These are phyloP conservation scores for Gallinago stenura DNA, from an alignment of 2,797 vertebrate species.

Conservation along the genomic window DNA sequence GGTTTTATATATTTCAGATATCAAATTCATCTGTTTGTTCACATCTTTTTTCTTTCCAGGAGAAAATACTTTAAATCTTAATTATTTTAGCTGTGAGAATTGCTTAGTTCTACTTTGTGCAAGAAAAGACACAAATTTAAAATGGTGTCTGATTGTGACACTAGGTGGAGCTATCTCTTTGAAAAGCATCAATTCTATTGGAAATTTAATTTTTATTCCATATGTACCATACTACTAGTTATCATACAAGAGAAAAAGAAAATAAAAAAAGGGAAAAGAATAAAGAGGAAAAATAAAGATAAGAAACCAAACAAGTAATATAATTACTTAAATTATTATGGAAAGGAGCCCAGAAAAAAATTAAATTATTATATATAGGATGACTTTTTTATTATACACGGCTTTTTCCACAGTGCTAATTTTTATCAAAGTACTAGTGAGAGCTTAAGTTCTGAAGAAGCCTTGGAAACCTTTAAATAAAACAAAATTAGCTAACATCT, in stretches of 20 bases:
- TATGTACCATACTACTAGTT: neutral
- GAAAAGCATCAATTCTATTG: neutral
- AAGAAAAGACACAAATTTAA: neutral
- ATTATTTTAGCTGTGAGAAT: neutral
- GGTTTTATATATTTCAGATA: neutral
- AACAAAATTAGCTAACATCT: neutral
- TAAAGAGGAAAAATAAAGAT: neutral
- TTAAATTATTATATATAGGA: neutral
- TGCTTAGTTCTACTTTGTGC: neutral
- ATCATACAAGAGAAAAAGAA: neutral
- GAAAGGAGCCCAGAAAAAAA: neutral
- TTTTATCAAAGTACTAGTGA: neutral
- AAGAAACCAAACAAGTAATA: neutral
- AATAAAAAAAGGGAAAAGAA: neutral
- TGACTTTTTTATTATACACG: neutral
- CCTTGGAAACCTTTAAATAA: neutral
- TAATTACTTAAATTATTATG: neutral
- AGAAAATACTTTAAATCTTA: neutral
- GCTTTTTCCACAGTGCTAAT: neutral
- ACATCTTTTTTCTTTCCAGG: neutral
- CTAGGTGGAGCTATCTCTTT: slow-evolving; percentile 74
- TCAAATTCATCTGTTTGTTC: neutral
- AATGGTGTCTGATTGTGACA: neutral
- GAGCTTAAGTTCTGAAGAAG: neutral
- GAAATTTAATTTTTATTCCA: neutral